These are phyloP conservation scores for Botrylloides violaceus DNA, from an alignment of 23 tunicate species.

Conservation along the genomic window DNA sequence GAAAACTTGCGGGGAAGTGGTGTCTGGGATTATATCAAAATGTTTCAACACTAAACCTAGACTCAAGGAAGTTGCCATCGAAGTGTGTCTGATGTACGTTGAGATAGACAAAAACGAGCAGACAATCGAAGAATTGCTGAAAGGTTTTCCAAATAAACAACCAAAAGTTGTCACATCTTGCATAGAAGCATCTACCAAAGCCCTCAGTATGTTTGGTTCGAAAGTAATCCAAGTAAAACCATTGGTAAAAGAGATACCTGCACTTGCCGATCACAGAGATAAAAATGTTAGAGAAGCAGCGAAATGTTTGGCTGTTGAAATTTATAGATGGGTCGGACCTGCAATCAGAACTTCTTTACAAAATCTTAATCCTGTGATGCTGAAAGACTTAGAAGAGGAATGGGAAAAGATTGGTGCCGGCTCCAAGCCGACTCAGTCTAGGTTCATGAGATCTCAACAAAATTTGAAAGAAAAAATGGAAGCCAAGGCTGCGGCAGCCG, in stretches of 20 bases:
- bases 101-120: constrained; percentile 88
- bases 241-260: constrained; percentile 38
- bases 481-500: constrained; percentile 44
- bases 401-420: constrained; percentile 73
- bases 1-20: constrained; percentile 74
- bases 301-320: constrained; percentile 70
- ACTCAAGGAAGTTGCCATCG: constrained; percentile 60
- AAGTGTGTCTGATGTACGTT: constrained; percentile 76
- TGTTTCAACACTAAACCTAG: constrained; percentile 95
- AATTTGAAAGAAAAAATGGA: constrained; percentile 85
- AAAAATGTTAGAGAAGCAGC: constrained; percentile 79
- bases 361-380: constrained; percentile 76
- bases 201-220: constrained; percentile 76
- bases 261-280: constrained; percentile 87
- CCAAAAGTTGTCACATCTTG: constrained; percentile 90
- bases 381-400: constrained; percentile 84
- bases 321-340: constrained; percentile 87
- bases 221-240: constrained; percentile 87
- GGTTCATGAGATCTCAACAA: constrained; percentile 93
- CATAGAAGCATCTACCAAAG: constrained; percentile 42
- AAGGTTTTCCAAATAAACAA: constrained; percentile 89
- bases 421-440: constrained; percentile 54
- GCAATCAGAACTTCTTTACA: constrained; percentile 74
- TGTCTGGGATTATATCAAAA: constrained; percentile 68
- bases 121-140: constrained; percentile 54